A percentile compares a stretch with the other conserved stretches of the same genome.
Evolutionary conservation across 2,888 invertebrate species (phyloP).

Genomic region (Harmothoe impar): DNA sequence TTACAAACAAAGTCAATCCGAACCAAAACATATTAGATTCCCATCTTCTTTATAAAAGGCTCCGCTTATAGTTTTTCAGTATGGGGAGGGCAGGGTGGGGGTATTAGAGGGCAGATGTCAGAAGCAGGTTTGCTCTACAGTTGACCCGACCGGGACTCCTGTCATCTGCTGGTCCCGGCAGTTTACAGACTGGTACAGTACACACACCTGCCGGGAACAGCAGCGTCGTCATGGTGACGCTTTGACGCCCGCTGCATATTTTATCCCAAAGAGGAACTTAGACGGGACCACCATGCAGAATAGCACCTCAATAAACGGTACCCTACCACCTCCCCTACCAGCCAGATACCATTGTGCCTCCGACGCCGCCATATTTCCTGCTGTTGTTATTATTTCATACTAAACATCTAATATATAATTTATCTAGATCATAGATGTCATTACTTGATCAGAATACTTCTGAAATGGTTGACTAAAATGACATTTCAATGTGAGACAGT

Average conservation of each 20-base stretch:
- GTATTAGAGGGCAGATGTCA: constrained; percentile 5
- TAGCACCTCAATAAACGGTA: too few species aligned
- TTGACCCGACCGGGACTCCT: neutral
- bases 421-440: too few species aligned
- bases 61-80: neutral
- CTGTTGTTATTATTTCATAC: too few species aligned
- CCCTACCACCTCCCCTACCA: neutral
- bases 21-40: neutral
- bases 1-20: neutral
- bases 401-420: too few species aligned
- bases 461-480: too few species aligned
- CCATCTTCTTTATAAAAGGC: neutral
- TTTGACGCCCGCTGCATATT: constrained; percentile 8
- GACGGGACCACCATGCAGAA: neutral
- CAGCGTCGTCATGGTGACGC: constrained; percentile 18
- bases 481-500: too few species aligned
- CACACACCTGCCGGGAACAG: constrained; percentile 22
- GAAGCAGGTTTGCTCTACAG: neutral
- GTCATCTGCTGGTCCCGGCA: neutral
- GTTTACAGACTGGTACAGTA: neutral
- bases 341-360: too few species aligned
- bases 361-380: too few species aligned
- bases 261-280: neutral
- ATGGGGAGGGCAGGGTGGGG: neutral
- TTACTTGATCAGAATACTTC: too few species aligned